Conservation (phyloP, 2,888 invertebrate species). For the Creontiades dilutus region DNA sequence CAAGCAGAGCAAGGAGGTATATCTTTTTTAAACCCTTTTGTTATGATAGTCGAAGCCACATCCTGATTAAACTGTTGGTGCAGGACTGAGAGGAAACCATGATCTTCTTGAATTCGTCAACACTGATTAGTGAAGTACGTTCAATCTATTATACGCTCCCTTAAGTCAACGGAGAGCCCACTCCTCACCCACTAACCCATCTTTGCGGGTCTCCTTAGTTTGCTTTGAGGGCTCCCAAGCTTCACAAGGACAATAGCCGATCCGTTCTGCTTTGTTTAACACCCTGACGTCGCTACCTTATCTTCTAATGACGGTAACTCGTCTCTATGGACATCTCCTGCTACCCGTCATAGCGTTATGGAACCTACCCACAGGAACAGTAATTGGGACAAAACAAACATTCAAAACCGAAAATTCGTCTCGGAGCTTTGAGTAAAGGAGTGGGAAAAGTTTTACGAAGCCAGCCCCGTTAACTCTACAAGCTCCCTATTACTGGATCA, state of each 20-base stretch:
- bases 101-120: not conserved
- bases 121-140: not conserved
- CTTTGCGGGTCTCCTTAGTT: not conserved
- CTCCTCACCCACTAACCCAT: not conserved
- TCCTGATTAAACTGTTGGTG: not conserved
- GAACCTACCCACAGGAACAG: not conserved
- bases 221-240: not conserved
- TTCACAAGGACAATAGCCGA: not conserved
- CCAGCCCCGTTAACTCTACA: not conserved
- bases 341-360: not conserved
- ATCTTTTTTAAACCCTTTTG: too few relatives aligned
- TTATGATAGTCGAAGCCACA: not conserved
- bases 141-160: not conserved
- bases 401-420: not conserved
- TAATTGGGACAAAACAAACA: conserved; percentile 27
- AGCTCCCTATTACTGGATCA: not conserved
- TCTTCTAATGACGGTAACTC: not conserved
- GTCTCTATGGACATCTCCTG: not conserved
- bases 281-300: not conserved
- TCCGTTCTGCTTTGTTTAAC: not conserved
- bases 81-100: not conserved
- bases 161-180: not conserved
- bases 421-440: not conserved
- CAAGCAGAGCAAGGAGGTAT: too few relatives aligned
- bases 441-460: not conserved